phyloP scores from a whole-genome alignment of 1,140 invertebrate genomes.

The Drosophila melanogaster region Release_6_plus_ISO1_MT NC_004354.4:11657501-11658000 shows the following conservation, averaged over 20 bases:
- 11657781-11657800: neutral
- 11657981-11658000: slow-evolving; percentile 12
- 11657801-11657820: neutral
- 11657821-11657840: neutral
- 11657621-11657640: slow-evolving; percentile 24
- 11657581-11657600: slow-evolving; percentile 14
- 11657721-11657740: slow-evolving; percentile 53
- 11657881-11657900: too few relatives aligned
- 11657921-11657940: too few relatives aligned
- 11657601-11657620: neutral
- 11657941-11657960: too few relatives aligned
- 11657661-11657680: neutral
- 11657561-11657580: slow-evolving; percentile 44
- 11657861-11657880: too few relatives aligned
- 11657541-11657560: slow-evolving; percentile 39
- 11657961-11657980: neutral
- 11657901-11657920: too few relatives aligned
- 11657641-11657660: slow-evolving; percentile 10
- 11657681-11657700: slow-evolving; percentile 25
- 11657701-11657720: slow-evolving; percentile 37
- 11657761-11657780: neutral
- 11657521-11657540: slow-evolving; percentile 26
- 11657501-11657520: slow-evolving; percentile 17
- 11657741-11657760: slow-evolving; percentile 48
- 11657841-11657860: too few relatives aligned